Conservation (phyloP, 30 jellyfish, hydroid and myxozoan species). For the Rhopilema esculentum region DNA sequence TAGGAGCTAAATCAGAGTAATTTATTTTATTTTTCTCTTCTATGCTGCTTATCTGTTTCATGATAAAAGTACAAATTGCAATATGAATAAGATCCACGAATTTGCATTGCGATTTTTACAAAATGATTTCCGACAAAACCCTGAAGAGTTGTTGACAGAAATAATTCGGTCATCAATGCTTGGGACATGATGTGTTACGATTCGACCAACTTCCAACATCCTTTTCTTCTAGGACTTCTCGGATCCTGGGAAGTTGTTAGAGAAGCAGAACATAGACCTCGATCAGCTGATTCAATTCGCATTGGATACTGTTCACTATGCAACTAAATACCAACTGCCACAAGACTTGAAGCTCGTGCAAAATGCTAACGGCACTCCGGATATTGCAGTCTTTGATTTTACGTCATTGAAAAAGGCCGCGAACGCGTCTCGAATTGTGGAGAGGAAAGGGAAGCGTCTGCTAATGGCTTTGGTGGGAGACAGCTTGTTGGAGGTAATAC, state of each 20-base stretch:
- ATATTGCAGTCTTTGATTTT: constrained; percentile 96
- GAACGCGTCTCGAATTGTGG: constrained; percentile 92
- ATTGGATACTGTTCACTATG: constrained; percentile 87
- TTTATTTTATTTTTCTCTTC: background rate
- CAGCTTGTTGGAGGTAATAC: constrained; percentile 87
- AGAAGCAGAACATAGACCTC: constrained; percentile 78
- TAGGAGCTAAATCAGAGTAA: background rate
- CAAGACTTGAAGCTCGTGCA: constrained; percentile 62
- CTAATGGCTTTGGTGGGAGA: constrained; percentile 96
- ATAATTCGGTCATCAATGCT: too few species aligned
- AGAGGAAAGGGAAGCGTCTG: constrained; percentile 85
- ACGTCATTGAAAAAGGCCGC: constrained; percentile 97
- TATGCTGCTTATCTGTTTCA: background rate
- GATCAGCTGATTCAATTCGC: constrained; percentile 80
- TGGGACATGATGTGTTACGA: too few species aligned
- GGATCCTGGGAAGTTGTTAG: constrained; percentile 85
- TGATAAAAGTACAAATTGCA: too few species aligned
- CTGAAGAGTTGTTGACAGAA: too few species aligned
- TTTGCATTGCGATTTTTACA: too few species aligned
- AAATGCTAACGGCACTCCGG: constrained; percentile 93
- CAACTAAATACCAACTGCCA: constrained; percentile 95
- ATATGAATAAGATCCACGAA: too few species aligned
- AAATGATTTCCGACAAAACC: too few species aligned
- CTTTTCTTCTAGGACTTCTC: constrained; percentile 89
- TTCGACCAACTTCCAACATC: too few species aligned